A percentile compares a stretch with the other conserved stretches of the same genome.
phyloP scores from a whole-genome alignment of 2,113 vertebrate species.

The Caretta caretta region DNA sequence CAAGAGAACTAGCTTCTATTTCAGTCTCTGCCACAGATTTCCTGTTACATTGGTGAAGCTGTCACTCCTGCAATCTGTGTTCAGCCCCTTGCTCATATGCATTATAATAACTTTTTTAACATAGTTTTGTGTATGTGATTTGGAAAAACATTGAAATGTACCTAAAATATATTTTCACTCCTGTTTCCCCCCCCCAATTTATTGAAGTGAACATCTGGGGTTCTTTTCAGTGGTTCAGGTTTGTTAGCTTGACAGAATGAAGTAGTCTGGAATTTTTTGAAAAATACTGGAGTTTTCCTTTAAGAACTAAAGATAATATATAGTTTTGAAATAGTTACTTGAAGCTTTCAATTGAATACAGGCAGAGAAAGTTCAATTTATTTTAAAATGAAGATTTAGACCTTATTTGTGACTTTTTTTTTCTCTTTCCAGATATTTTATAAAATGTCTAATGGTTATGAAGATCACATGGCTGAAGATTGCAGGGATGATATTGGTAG shows the following conservation, averaged over 20 bases:
- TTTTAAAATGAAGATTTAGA: neutral
- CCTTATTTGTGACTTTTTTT: slow-evolving; percentile 27
- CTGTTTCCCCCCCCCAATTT: neutral
- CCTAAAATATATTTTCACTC: neutral
- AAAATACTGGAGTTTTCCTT: slow-evolving; percentile 2
- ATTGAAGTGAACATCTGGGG: neutral
- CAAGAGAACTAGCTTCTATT: neutral
- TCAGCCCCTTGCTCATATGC: too few relatives aligned
- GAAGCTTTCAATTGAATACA: neutral
- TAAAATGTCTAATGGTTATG: slow-evolving; percentile 99
- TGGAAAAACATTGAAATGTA: neutral
- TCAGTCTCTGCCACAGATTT: neutral
- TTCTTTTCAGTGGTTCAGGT: neutral
- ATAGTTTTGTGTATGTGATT: neutral
- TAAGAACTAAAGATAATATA: neutral
- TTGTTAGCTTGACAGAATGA: slow-evolving; percentile 23
- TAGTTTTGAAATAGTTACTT: neutral
- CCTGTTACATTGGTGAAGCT: neutral
- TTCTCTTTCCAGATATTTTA: slow-evolving; percentile 84
- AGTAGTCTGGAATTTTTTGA: slow-evolving; percentile 23
- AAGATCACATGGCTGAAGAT: slow-evolving; percentile 99
- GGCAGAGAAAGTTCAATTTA: neutral
- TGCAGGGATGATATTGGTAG: slow-evolving; percentile 91
- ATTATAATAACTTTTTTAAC: neutral
- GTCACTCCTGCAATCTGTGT: too few relatives aligned